Evolutionary conservation across 1,140 invertebrate genomes (phyloP), one percentile per base, ranked within the genome.

Genomic region (Panagrolaimus sp.): DNA sequence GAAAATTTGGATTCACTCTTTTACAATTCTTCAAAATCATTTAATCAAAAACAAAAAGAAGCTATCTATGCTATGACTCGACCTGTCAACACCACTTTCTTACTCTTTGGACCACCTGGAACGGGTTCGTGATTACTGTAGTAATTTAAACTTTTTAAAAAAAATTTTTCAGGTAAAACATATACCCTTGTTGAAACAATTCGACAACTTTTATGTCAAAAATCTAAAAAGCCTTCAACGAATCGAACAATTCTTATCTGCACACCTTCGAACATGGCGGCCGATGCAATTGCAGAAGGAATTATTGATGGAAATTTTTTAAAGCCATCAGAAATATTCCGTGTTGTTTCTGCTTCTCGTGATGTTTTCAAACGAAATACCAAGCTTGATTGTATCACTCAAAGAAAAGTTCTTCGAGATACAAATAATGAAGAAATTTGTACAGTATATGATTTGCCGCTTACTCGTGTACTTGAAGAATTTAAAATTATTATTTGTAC

Each of bases 211-310:
- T 14, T 57, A 5, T 38, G 2, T 38, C 31, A 2, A 38, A 7
- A 38, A 38, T 38, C 7, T 38, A 38, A 38, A 38, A 38, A 2
- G 2, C 7, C 31, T 38, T 38, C 31, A 2, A 4, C 31, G 31
- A 20, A 69, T 70, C 23, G 46, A 57, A 1, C 91, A 71, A 87
- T 95, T 57, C 78, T 96, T 31, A 87, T 93, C 38, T 90, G 89
- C 23, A 89, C 92, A 9, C 92, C 92, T 0, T 92, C 92, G 0
- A 93, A 93, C 76, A 91, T 90, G 83, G 89, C 91, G 11, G 90
- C 91, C 8, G 91, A 94, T 86, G 85, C 92, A 53, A 87, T 92
- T 44, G 84, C 88, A 1, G 42, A 68, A 42, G 8, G 11, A 48
- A 16, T 66, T 7, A n/a, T 66, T 14, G 27, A 66, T 44, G 11